A percentile compares a stretch with the other conserved stretches of the same genome.
These are phyloP conservation scores for Lysandra bellargus DNA, from an alignment of 2,888 invertebrate genomes.

Conservation along the genomic window DNA sequence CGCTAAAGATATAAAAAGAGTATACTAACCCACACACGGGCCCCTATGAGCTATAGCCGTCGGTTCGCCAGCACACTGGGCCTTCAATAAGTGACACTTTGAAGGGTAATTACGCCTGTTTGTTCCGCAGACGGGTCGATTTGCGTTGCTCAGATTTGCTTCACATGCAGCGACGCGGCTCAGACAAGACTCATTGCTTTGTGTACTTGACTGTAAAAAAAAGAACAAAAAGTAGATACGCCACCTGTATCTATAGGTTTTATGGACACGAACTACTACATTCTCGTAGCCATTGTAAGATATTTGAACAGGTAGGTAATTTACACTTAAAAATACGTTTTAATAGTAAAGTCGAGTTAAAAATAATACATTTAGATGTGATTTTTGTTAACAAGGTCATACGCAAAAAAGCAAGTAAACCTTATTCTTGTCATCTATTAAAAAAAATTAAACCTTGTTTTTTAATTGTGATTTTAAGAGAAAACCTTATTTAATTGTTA, in stretches of 20 bases:
- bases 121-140: conserved; percentile 86
- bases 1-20: conserved; percentile 29
- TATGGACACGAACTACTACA: conserved; percentile 18
- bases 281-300: background rate
- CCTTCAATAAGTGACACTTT: conserved; percentile 88
- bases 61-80: conserved; percentile 87
- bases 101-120: conserved; percentile 91
- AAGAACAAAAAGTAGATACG: conserved; percentile 21
- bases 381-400: no score
- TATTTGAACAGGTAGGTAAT: background rate
- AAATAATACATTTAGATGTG: no score
- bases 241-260: conserved; percentile 26
- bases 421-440: no score
- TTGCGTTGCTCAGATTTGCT: conserved; percentile 51
- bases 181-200: conserved; percentile 54
- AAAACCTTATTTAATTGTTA: no score
- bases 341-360: no score
- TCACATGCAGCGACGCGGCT: conserved; percentile 69
- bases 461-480: no score
- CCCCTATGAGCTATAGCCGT: conserved; percentile 87
- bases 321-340: background rate
- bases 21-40: conserved; percentile 84
- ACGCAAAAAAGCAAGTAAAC: no score
- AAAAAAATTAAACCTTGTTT: no score
- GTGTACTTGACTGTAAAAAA: conserved; percentile 47